Evolutionary conservation across 2,888 invertebrate genomes (phyloP), one percentile per base, ranked within the genome.

Genomic region (Nephrotoma guestfalica): DNA sequence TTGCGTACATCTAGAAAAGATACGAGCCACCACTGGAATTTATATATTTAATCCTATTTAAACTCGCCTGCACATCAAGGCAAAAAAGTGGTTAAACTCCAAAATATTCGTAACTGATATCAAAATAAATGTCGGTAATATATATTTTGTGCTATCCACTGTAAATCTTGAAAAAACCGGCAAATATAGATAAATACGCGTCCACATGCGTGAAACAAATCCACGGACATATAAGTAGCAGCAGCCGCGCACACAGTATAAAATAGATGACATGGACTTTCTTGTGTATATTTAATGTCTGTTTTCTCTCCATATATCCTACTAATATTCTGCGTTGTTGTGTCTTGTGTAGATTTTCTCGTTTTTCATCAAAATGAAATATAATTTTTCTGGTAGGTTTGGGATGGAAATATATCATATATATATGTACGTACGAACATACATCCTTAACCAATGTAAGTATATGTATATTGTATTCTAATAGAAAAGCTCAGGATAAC

Each of bases 251-350:
- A 30, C 30, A 71, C 71, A 71, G 30, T 30, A 13, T 41, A 84
- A 84, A 84, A 84, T 41, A 84, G 83, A 84, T 84, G 41, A 84
- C 15, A 84, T 84, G 84, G 84, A 84, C 84, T 84, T 84, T 84
- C 42, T 84, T 84, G 30, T 47, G 11, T 84, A 41, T 84, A 84
- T 41, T 84, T 84, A 84, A 84, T 84, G 41, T 41, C 15, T 84
- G 42, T 41, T 84, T 84, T 41, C 84, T 84, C 71, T 71, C 4
- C 71, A 30, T 71, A 18, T 57, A 15, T 51, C 9, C 6, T 57
- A 71, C 30, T 30, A 30, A 71, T 15, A 15, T 30, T 71, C 9
- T 7, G 71, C 71, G 71, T 71, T 57, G 71, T 71, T 71, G 71
- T 71, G 71, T 71, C 7, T 71, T 71, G 71, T 71, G 71, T 71